A percentile compares a stretch with the other conserved stretches of the same genome.
phyloP scores from a whole-genome alignment of 1,140 invertebrate genomes.

The Monomorium pharaonis region DNA sequence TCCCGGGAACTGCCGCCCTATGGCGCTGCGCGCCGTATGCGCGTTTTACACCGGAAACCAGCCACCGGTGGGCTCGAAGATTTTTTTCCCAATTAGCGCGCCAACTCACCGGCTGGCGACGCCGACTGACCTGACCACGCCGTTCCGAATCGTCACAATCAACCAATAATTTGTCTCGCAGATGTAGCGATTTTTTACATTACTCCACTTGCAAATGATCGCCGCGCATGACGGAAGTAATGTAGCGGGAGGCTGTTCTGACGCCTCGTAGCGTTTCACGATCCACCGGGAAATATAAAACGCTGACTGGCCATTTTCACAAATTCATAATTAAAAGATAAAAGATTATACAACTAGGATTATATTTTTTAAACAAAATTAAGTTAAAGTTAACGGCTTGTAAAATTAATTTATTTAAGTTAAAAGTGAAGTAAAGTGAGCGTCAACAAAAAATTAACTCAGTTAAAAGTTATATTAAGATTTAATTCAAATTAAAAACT shows the following conservation, averaged over 20 bases:
- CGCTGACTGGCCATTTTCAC: neutral
- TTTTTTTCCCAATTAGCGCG: too few relatives aligned
- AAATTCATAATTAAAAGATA: neutral
- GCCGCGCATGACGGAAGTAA: constrained; percentile 73
- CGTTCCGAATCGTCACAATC: neutral
- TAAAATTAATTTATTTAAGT: too few relatives aligned
- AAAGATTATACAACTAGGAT: too few relatives aligned
- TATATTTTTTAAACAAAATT: too few relatives aligned
- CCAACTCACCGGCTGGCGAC: too few relatives aligned
- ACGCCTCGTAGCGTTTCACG: neutral
- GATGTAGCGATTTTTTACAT: constrained; percentile 2
- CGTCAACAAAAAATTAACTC: too few relatives aligned
- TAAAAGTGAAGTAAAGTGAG: too few relatives aligned
- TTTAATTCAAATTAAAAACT: too few relatives aligned
- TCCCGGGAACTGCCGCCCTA: constrained; percentile 56
- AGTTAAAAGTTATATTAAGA: too few relatives aligned
- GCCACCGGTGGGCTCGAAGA: too few relatives aligned
- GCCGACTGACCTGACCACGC: neutral
- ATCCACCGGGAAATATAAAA: constrained; percentile 54
- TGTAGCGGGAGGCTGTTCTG: constrained; percentile 58
- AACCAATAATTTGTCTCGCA: neutral
- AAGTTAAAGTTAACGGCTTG: too few relatives aligned
- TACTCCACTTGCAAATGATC: neutral
- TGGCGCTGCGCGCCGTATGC: constrained; percentile 60
- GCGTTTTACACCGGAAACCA: too few relatives aligned